These are phyloP conservation scores for Bergia puertoricense DNA, from an alignment of 92 coral and sea anemone genomes.

Conservation along the genomic window DNA sequence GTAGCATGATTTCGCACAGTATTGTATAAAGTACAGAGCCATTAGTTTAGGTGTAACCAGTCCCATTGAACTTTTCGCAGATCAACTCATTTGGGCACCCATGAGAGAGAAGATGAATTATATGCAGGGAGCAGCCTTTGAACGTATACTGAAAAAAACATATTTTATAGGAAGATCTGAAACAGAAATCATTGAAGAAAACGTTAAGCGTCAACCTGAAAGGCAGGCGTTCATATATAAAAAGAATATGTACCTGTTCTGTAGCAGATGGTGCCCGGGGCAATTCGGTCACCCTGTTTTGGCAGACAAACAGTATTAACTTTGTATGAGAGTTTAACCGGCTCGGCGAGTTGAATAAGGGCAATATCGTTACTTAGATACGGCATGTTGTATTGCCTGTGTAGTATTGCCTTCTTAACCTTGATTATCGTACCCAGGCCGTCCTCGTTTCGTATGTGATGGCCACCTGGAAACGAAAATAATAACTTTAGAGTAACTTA, in stretches of 20 bases:
- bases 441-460: slow-evolving; percentile 32
- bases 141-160: too few relatives aligned
- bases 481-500: too few relatives aligned
- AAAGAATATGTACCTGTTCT: slow-evolving; percentile 42
- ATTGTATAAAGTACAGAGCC: not conserved
- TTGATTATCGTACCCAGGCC: slow-evolving; percentile 32
- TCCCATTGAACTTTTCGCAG: not conserved
- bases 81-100: not conserved
- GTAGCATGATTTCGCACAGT: not conserved
- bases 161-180: too few relatives aligned
- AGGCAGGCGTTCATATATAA: not conserved
- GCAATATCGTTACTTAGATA: slow-evolving; percentile 43
- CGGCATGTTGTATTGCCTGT: slow-evolving; percentile 38
- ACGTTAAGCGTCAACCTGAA: not conserved
- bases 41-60: not conserved
- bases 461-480: slow-evolving; percentile 23
- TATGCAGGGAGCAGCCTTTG: too few relatives aligned
- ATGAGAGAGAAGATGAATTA: not conserved
- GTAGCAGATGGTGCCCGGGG: slow-evolving; percentile 54
- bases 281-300: slow-evolving; percentile 41
- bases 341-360: slow-evolving; percentile 44
- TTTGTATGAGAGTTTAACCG: slow-evolving; percentile 40
- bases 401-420: slow-evolving; percentile 23
- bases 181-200: not conserved
- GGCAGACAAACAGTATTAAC: slow-evolving; percentile 51